Conservation (phyloP, 2,797 vertebrate genomes). For the Fringilla coelebs region DNA sequence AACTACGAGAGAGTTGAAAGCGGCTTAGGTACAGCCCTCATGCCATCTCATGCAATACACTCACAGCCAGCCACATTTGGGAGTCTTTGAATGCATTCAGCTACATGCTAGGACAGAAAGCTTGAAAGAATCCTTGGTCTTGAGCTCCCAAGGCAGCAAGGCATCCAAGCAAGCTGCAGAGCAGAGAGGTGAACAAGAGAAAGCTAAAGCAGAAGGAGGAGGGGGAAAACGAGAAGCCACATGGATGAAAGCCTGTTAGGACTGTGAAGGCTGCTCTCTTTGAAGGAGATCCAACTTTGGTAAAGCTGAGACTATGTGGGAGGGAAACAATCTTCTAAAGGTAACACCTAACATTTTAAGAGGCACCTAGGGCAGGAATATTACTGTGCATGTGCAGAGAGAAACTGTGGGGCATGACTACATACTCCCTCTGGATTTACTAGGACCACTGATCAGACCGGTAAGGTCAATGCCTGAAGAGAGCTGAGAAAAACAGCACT, state of each 20-base stretch:
- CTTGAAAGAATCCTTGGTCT: neutral
- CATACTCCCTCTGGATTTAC: neutral
- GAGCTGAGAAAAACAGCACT: neutral
- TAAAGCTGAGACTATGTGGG: conserved; percentile 8
- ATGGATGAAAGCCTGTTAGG: conserved; percentile 1
- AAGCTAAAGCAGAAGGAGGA: neutral
- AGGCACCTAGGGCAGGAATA: neutral
- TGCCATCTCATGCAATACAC: neutral
- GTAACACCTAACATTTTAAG: neutral
- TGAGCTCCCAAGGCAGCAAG: neutral
- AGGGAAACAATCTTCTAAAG: neutral
- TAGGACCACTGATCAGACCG: neutral
- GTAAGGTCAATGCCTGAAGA: neutral
- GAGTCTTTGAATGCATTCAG: neutral
- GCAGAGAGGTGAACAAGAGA: neutral
- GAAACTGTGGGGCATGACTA: neutral
- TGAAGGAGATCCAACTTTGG: conserved; percentile 18
- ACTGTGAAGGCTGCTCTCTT: conserved; percentile 14
- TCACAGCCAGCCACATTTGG: neutral
- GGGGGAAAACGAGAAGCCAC: neutral
- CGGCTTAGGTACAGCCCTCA: neutral
- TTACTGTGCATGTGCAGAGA: neutral
- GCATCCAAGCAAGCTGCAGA: neutral
- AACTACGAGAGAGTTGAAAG: neutral
- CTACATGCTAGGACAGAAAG: neutral